These are phyloP conservation scores for Nyctalus aviator DNA, from an alignment of 2,797 vertebrate genomes.

Conservation along the genomic window DNA sequence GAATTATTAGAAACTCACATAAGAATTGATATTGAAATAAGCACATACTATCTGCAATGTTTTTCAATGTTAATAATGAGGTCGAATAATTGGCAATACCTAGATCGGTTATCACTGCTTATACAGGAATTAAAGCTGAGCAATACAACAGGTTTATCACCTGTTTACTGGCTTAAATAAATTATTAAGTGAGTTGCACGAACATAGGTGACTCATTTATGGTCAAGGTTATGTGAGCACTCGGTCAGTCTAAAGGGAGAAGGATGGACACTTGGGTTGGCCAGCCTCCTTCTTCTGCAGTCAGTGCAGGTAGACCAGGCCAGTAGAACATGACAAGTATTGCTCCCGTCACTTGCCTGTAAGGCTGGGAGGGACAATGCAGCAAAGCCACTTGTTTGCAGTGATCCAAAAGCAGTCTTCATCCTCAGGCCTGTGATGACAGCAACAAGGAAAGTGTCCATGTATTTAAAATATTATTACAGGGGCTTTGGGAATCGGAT, in stretches of 20 bases:
- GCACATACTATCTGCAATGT: slow-evolving; percentile 70
- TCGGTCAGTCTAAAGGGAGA: background rate
- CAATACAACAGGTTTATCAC: background rate
- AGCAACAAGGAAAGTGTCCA: background rate
- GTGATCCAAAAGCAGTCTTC: background rate
- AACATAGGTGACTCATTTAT: background rate
- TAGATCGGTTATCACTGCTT: slow-evolving; percentile 53
- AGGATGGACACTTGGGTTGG: background rate
- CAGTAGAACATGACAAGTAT: background rate
- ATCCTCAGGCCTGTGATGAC: background rate
- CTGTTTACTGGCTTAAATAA: background rate
- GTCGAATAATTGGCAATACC: slow-evolving; percentile 41
- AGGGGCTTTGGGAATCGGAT: background rate
- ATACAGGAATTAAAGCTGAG: slow-evolving; percentile 45
- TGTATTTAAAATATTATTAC: background rate
- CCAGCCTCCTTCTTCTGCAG: background rate
- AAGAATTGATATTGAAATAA: slow-evolving; percentile 77
- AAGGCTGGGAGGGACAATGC: background rate
- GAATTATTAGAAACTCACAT: slow-evolving; percentile 69
- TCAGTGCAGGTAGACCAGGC: background rate
- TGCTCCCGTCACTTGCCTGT: background rate
- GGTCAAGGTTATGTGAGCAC: background rate
- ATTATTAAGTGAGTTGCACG: background rate
- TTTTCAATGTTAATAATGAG: slow-evolving; percentile 44
- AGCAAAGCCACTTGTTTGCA: background rate